phyloP scores from a whole-genome alignment of 2,113 vertebrate genomes.

The Orthonyx spaldingii region DNA sequence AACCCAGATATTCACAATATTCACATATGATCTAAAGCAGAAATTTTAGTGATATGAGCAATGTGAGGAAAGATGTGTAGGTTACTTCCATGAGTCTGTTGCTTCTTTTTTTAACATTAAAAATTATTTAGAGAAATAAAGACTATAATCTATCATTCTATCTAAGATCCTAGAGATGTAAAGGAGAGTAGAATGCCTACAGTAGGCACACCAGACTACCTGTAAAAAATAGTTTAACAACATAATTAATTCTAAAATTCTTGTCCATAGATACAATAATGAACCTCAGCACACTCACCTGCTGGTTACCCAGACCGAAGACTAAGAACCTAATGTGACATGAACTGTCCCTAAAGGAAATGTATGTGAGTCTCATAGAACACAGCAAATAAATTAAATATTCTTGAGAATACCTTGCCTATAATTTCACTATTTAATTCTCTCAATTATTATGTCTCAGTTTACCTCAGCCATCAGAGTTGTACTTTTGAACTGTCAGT shows the following conservation, averaged over 20 bases:
- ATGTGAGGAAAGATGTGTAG: background rate
- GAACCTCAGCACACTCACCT: background rate
- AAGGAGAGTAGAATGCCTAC: background rate
- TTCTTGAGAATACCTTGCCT: background rate
- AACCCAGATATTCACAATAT: background rate
- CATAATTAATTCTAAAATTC: background rate
- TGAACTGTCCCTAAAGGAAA: background rate
- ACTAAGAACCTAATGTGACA: background rate
- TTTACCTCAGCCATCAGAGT: background rate
- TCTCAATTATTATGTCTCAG: background rate
- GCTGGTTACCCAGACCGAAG: background rate
- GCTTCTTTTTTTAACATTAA: background rate
- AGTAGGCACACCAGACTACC: background rate
- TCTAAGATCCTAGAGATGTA: background rate
- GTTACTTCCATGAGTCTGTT: background rate
- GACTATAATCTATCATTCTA: background rate
- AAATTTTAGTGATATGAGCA: background rate
- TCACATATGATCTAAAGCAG: background rate
- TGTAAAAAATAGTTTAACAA: background rate
- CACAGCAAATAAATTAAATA: background rate
- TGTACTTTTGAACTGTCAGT: background rate
- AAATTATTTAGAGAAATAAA: background rate
- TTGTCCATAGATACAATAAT: background rate
- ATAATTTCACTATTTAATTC: background rate
- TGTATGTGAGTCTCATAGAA: background rate